Evolutionary conservation across 2,888 invertebrate species (phyloP).

Genomic region (Glyphotaelius pellucidus): DNA sequence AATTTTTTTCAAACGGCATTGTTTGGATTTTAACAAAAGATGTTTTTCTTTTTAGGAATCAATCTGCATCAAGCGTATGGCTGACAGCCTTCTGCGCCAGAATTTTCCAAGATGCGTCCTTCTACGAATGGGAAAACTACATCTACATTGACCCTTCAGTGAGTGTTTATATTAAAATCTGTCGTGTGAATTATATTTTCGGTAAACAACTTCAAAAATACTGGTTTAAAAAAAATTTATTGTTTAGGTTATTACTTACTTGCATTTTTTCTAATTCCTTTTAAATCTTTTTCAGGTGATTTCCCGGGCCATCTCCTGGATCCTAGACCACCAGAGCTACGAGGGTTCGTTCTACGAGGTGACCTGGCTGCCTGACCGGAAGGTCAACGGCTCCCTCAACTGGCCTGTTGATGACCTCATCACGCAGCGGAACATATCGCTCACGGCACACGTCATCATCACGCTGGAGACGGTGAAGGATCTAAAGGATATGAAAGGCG

Average conservation of each 20-base stretch:
- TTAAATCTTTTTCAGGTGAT: slow-evolving; percentile 79
- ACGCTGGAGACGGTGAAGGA: slow-evolving; percentile 91
- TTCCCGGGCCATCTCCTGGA: slow-evolving; percentile 90
- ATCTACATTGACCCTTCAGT: slow-evolving; percentile 94
- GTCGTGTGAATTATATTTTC: no score
- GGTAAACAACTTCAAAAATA: no score
- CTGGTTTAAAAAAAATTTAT: no score
- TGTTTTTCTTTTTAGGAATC: slow-evolving; percentile 78
- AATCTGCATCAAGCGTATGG: slow-evolving; percentile 93
- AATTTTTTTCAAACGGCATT: no score
- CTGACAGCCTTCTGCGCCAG: slow-evolving; percentile 94
- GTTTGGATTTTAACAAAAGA: no score
- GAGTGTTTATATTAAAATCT: slow-evolving; percentile 64
- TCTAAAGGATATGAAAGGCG: slow-evolving; percentile 76
- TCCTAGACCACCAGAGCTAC: slow-evolving; percentile 88
- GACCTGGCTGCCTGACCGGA: slow-evolving; percentile 91
- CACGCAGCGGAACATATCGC: slow-evolving; percentile 87
- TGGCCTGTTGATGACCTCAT: slow-evolving; percentile 77
- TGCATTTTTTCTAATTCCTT: background rate
- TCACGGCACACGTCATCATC: slow-evolving; percentile 96
- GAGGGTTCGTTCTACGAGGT: slow-evolving; percentile 94
- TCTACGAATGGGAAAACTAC: slow-evolving; percentile 98
- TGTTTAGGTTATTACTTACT: background rate
- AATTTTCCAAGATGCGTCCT: slow-evolving; percentile 93
- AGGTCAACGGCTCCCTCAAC: slow-evolving; percentile 86